Evolutionary conservation across 2,113 vertebrate species (phyloP), one percentile per base, ranked within the genome.

Genomic region (Gallinago paraguaiae): DNA sequence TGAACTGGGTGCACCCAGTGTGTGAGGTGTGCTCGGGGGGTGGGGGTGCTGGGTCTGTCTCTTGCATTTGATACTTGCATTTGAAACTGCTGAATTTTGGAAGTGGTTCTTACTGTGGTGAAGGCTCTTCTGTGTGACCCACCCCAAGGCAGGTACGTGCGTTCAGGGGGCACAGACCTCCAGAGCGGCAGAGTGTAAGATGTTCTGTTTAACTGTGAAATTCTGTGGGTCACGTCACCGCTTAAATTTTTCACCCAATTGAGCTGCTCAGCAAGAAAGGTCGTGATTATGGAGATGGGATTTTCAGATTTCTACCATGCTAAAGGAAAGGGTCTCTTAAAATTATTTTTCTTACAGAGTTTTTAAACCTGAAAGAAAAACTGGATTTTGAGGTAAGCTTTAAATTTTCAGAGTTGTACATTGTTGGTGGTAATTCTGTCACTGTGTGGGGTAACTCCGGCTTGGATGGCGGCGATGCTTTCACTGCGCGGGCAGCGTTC

Each of bases 111-210:
- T 25, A 8, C 24, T 15, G 2, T 4, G 16, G 23, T 50, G 54
- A 50, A 57, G 27, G 11, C 11, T 30, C 33, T 28, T 45, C 31
- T 18, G 46, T 63, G 41, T 65, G 63, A 20, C 17, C 20, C 20
- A 15, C n/a, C 17, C 20, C 18, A 11, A 14, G 53, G 17, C 7
- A 35, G 57, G 5, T 33, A 8, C 2, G 1, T 33, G 63, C 10
- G 2, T 45, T 2, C 6, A 0, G 17, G 7, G 46, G 59, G 30
- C 48, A 7, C 35, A 68, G 51, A 19, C 30, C n/a, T 41, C 7
- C 0, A 4, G 23, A 10, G 70, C 8, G 28, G 8, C n/a, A 15
- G 10, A 15, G 9, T 3, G 17, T 11, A 4, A 23, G 48, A 5
- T 28, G 41, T 35, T 50, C 61, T 46, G 1, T 57, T 51, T 33